These are phyloP conservation scores for Conistra vaccinii DNA, from an alignment of 2,888 invertebrate genomes.

Conservation along the genomic window DNA sequence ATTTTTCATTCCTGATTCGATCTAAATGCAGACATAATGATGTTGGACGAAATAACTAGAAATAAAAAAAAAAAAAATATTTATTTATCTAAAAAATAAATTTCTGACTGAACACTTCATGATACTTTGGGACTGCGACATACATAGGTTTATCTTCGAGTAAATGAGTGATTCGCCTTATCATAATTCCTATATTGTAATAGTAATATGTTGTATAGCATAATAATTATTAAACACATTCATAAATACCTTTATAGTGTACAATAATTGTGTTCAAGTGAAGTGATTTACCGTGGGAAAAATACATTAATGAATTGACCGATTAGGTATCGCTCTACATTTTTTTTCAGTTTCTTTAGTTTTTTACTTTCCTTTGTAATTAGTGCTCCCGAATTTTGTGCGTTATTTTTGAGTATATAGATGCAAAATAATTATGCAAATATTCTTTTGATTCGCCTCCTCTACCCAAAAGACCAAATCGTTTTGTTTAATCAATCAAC, in stretches of 20 bases:
- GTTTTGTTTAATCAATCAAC: background rate
- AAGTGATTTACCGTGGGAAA: slow-evolving; percentile 73
- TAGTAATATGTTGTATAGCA: slow-evolving; percentile 61
- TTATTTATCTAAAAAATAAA: slow-evolving; percentile 55
- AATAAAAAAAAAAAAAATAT: slow-evolving; percentile 43
- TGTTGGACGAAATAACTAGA: background rate
- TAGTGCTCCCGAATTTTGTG: background rate
- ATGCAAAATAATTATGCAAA: background rate
- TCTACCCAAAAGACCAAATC: background rate
- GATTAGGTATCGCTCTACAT: background rate
- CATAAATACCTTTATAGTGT: slow-evolving; percentile 68
- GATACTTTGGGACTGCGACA: slow-evolving; percentile 28
- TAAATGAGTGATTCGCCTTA: slow-evolving; percentile 69
- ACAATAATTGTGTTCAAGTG: slow-evolving; percentile 65
- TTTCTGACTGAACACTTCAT: slow-evolving; percentile 66
- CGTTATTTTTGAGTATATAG: background rate
- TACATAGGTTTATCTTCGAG: slow-evolving; percentile 63
- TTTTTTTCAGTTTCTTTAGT: background rate
- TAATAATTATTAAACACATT: slow-evolving; percentile 60
- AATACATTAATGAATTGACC: slow-evolving; percentile 26
- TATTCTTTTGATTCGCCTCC: background rate
- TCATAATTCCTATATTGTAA: slow-evolving; percentile 71
- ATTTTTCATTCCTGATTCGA: background rate
- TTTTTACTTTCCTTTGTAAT: background rate
- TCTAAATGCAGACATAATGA: background rate